Evolutionary conservation across 2,888 invertebrate species (phyloP).

Genomic region (Orthosia cruda): DNA sequence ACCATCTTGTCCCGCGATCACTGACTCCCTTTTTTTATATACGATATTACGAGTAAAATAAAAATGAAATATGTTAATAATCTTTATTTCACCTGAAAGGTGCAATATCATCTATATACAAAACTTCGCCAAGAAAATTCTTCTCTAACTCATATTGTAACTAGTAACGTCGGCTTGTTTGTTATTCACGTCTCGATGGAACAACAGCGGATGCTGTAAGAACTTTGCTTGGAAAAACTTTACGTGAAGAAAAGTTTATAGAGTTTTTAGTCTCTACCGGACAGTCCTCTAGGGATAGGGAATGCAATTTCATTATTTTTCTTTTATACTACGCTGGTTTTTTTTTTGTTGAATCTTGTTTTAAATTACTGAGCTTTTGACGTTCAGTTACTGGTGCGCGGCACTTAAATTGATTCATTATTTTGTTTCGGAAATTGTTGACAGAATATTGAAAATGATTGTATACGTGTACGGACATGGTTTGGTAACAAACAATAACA

Average conservation of each 20-base stretch:
- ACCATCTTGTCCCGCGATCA: too few relatives aligned
- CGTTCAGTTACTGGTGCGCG: not conserved
- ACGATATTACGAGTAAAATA: too few relatives aligned
- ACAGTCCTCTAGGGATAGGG: constrained; percentile 3
- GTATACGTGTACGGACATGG: not conserved
- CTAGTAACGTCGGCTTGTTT: constrained; percentile 22
- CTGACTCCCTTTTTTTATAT: too few relatives aligned
- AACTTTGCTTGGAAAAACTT: constrained; percentile 58
- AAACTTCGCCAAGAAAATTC: constrained; percentile 15
- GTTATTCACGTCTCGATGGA: constrained; percentile 38
- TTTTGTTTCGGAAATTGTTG: not conserved
- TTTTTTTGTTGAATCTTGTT: not conserved
- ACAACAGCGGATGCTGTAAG: constrained; percentile 22
- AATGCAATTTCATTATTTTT: constrained; percentile 39
- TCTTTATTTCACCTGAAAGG: not conserved
- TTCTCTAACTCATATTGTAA: constrained; percentile 21
- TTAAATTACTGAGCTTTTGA: constrained; percentile 1
- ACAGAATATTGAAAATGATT: not conserved
- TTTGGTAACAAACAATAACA: not conserved
- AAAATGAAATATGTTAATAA: not conserved
- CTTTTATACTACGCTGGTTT: not conserved
- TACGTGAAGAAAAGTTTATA: constrained; percentile 20
- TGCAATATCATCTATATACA: not conserved
- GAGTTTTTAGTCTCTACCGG: constrained; percentile 7
- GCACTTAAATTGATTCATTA: too few relatives aligned